Evolutionary conservation across 2,797 vertebrate genomes (phyloP).

Genomic region (Vultur gryphus): DNA sequence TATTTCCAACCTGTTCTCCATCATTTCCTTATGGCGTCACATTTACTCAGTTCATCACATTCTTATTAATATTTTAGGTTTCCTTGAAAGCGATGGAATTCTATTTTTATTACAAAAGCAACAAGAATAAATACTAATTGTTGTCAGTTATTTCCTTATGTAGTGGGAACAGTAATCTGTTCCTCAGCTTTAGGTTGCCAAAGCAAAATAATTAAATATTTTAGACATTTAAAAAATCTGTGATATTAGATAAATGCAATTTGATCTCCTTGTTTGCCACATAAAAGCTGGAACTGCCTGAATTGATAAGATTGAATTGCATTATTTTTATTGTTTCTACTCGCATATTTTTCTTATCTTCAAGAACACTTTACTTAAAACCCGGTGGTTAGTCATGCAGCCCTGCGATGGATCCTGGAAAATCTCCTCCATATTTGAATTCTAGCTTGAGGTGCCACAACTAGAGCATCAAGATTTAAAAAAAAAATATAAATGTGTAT

Average conservation of each 20-base stretch:
- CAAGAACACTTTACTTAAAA: conserved; percentile 39
- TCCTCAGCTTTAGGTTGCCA: conserved; percentile 60
- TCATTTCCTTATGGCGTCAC: conserved; percentile 69
- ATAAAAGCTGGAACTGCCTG: conserved; percentile 64
- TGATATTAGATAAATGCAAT: conserved; percentile 67
- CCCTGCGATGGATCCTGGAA: not conserved
- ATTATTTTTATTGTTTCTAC: conserved; percentile 62
- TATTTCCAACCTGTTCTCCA: conserved; percentile 69
- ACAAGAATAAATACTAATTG: conserved; percentile 70
- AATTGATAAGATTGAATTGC: conserved; percentile 64
- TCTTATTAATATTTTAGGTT: conserved; percentile 70
- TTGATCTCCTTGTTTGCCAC: conserved; percentile 65
- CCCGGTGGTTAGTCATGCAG: not conserved
- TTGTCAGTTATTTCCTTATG: conserved; percentile 67
- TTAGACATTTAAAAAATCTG: conserved; percentile 62
- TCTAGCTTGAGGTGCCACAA: not conserved
- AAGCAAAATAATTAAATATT: conserved; percentile 68
- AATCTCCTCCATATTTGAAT: not conserved
- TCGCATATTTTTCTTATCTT: conserved; percentile 54
- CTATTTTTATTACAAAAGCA: conserved; percentile 71
- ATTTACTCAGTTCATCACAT: conserved; percentile 66
- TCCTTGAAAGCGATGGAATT: conserved; percentile 70
- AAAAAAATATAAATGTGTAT: not conserved
- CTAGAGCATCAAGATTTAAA: not conserved
- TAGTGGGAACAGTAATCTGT: conserved; percentile 66